A percentile compares a stretch with the other conserved stretches of the same genome.
Evolutionary conservation across 2,113 vertebrate genomes (phyloP).

Genomic region (Bambusicola thoracicus): DNA sequence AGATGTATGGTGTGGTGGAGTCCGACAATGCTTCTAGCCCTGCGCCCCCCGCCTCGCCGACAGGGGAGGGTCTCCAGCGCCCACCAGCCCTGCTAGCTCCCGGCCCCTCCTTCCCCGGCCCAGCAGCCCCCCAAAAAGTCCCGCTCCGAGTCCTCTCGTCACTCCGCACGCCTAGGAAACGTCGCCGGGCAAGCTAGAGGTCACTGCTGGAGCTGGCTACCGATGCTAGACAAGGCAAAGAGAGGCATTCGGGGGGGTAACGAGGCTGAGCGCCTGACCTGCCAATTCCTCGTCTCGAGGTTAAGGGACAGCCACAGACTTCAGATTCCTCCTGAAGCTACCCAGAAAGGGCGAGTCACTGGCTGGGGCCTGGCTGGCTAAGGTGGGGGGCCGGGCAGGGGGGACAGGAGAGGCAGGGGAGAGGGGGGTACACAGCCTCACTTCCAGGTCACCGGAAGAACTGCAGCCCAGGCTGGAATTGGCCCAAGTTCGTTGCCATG

Average conservation of each 20-base stretch:
- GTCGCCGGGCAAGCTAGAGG: slow-evolving; percentile 24
- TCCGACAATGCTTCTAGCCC: slow-evolving; percentile 60
- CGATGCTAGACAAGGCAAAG: slow-evolving; percentile 6
- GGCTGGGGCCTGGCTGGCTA: slow-evolving; percentile 60
- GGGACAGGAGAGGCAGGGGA: slow-evolving; percentile 40
- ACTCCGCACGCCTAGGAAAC: slow-evolving; percentile 35
- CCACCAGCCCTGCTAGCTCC: slow-evolving; percentile 47
- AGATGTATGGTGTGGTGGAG: slow-evolving; percentile 65
- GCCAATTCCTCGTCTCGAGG: slow-evolving; percentile 12
- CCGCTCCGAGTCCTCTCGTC: slow-evolving; percentile 58
- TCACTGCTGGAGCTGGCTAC: slow-evolving; percentile 41
- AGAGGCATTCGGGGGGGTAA: background rate
- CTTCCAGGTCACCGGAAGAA: slow-evolving; percentile 64
- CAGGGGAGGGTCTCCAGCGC: slow-evolving; percentile 22
- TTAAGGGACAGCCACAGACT: slow-evolving; percentile 27
- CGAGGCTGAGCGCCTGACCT: slow-evolving; percentile 34
- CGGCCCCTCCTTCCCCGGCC: slow-evolving; percentile 21
- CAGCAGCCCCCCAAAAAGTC: background rate
- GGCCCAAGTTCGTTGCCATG: slow-evolving; percentile 75
- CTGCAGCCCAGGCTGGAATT: slow-evolving; percentile 66
- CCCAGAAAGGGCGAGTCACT: slow-evolving; percentile 45
- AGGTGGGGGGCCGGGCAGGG: slow-evolving; percentile 51
- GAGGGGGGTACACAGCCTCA: slow-evolving; percentile 57
- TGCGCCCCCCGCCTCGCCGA: slow-evolving; percentile 17
- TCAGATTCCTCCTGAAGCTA: slow-evolving; percentile 43